Percentiles rank a stretch among this genome's conserved stretches.
These are phyloP conservation scores for Eurystomus gularis DNA, from an alignment of 2,113 vertebrate species.

Conservation along the genomic window DNA sequence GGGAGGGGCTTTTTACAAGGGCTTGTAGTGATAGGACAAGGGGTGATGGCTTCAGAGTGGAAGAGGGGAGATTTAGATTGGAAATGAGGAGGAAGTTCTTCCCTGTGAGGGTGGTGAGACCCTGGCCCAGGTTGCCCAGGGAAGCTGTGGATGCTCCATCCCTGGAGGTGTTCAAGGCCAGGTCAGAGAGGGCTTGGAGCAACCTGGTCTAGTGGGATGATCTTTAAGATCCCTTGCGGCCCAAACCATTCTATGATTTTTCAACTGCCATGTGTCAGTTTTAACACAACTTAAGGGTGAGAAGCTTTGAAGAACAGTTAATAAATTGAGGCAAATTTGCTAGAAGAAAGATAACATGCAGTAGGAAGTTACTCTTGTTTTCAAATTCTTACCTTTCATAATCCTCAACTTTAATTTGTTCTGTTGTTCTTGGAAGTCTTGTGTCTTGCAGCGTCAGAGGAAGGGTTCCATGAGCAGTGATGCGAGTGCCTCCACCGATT, in stretches of 20 bases:
- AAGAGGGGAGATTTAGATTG: no score
- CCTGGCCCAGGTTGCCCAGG: no score
- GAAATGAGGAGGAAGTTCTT: no score
- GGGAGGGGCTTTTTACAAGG: no score
- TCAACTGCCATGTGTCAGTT: not conserved
- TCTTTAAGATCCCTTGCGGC: no score
- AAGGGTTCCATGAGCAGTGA: conserved; percentile 98
- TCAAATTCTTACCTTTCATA: not conserved
- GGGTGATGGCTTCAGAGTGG: no score
- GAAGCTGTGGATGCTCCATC: no score
- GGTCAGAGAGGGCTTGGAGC: no score
- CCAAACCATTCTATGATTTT: not conserved
- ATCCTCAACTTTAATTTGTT: not conserved
- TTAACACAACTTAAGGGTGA: not conserved
- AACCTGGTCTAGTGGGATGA: no score
- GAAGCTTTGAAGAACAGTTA: not conserved
- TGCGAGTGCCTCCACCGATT: conserved; percentile 96
- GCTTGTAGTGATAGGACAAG: no score
- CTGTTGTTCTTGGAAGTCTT: conserved; percentile 78
- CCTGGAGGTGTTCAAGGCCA: no score
- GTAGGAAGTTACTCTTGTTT: not conserved
- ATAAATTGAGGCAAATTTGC: not conserved
- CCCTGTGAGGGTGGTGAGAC: no score
- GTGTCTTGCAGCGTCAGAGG: conserved; percentile 94
- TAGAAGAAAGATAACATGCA: not conserved